phyloP scores from a whole-genome alignment of 1,140 invertebrate genomes.

The Pentalonia nigronervosa region DNA sequence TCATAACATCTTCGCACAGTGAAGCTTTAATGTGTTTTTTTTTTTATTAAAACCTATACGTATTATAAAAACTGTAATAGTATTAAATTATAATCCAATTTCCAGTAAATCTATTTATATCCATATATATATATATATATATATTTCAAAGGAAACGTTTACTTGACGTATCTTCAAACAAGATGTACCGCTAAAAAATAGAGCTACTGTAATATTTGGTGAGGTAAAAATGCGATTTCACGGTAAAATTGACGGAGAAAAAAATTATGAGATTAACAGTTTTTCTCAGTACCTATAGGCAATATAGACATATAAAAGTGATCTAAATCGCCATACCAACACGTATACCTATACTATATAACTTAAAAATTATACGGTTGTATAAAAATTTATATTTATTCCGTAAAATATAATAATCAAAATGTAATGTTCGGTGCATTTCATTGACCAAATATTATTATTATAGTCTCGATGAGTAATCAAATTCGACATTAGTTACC shows the following conservation, averaged over 20 bases:
- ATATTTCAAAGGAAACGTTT: neutral
- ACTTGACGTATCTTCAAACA: neutral
- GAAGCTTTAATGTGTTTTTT: neutral
- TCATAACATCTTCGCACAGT: neutral
- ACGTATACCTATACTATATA: neutral
- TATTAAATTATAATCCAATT: neutral
- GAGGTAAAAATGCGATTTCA: slow-evolving; percentile 20
- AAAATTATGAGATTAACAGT: slow-evolving; percentile 2
- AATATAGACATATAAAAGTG: neutral
- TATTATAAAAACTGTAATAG: neutral
- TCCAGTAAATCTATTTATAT: neutral
- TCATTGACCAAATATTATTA: neutral
- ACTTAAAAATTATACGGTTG: slow-evolving; percentile 30
- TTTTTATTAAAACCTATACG: neutral
- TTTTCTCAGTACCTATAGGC: neutral
- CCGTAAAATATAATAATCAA: neutral
- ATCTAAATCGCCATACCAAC: slow-evolving; percentile 24
- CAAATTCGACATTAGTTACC: neutral
- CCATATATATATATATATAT: neutral
- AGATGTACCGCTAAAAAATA: neutral
- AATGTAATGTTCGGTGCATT: neutral
- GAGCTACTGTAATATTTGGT: neutral
- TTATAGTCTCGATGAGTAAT: neutral
- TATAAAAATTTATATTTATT: neutral
- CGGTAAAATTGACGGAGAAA: slow-evolving; percentile 8